Conservation (phyloP, 1,140 invertebrate species). For the Bombus waltoni region DNA sequence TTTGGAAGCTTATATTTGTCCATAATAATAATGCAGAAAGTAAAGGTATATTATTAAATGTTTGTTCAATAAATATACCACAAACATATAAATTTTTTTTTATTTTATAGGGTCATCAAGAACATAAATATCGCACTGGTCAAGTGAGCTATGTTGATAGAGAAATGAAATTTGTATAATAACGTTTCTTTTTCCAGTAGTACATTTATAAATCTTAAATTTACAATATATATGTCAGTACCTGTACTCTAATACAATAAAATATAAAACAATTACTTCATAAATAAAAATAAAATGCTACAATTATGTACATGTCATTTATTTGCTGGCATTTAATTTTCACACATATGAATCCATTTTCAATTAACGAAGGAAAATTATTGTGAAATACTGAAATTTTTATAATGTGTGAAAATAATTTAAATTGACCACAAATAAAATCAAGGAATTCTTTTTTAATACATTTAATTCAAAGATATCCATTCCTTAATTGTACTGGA, state of each 20-base stretch:
- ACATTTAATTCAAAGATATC: not conserved
- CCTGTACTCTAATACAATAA: conserved; percentile 13
- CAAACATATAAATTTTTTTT: conserved; percentile 25
- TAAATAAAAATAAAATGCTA: conserved; percentile 7
- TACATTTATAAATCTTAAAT: not conserved
- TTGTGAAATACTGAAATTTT: not conserved
- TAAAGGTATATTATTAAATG: conserved; percentile 25
- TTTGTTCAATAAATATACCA: not conserved
- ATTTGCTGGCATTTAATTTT: not conserved
- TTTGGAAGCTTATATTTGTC: rapidly evolving
- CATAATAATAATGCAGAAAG: rapidly evolving
- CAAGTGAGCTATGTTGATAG: conserved; percentile 89
- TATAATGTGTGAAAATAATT: not conserved
- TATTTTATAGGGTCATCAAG: conserved; percentile 81
- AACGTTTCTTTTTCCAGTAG: conserved; percentile 32
- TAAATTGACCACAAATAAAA: not conserved
- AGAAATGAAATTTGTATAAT: conserved; percentile 84
- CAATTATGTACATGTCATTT: not conserved
- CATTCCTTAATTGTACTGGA: not conserved
- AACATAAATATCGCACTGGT: conserved; percentile 85
- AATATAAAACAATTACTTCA: conserved; percentile 35
- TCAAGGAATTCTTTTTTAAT: not conserved
- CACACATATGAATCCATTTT: not conserved
- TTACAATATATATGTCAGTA: not conserved
- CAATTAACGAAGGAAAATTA: not conserved